These are phyloP conservation scores for Archips xylosteana DNA, from an alignment of 2,888 invertebrate species.

Conservation along the genomic window DNA sequence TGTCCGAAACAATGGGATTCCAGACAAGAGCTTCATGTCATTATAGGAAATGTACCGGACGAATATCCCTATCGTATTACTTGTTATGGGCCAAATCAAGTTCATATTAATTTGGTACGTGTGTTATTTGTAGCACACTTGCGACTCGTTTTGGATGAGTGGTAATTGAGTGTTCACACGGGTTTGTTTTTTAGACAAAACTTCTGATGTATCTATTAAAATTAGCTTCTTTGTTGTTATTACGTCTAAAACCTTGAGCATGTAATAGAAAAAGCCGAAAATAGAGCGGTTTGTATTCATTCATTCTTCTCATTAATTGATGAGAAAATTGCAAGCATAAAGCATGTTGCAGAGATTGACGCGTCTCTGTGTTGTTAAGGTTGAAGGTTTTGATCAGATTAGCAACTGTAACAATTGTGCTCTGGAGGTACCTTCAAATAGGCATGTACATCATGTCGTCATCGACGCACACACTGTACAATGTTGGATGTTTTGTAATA, in stretches of 20 bases:
- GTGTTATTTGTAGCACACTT: constrained; percentile 1
- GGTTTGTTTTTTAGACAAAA: constrained; percentile 1
- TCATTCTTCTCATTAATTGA: background rate
- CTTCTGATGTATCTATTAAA: constrained; percentile 1
- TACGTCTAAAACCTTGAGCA: background rate
- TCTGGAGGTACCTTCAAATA: background rate
- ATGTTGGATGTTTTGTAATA: constrained; percentile 66
- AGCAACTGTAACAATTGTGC: background rate
- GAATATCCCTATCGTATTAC: constrained; percentile 21
- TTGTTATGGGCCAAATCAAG: constrained; percentile 13
- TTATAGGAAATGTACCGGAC: constrained; percentile 45
- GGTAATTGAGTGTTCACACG: constrained; percentile 17
- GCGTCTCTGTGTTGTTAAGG: background rate
- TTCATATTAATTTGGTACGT: constrained; percentile 22
- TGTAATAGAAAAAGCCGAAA: background rate
- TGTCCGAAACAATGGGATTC: constrained; percentile 72
- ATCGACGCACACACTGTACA: constrained; percentile 17
- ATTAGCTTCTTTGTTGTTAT: background rate
- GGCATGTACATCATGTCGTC: background rate
- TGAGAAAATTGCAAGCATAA: background rate
- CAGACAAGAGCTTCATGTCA: constrained; percentile 53
- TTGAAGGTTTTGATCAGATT: background rate
- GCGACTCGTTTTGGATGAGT: constrained; percentile 5
- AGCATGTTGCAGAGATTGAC: background rate
- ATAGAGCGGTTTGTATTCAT: background rate